A percentile compares a stretch with the other conserved stretches of the same genome.
phyloP scores from a whole-genome alignment of 35 echinoderm and acorn worm genomes.

The Anneissia japonica region DNA sequence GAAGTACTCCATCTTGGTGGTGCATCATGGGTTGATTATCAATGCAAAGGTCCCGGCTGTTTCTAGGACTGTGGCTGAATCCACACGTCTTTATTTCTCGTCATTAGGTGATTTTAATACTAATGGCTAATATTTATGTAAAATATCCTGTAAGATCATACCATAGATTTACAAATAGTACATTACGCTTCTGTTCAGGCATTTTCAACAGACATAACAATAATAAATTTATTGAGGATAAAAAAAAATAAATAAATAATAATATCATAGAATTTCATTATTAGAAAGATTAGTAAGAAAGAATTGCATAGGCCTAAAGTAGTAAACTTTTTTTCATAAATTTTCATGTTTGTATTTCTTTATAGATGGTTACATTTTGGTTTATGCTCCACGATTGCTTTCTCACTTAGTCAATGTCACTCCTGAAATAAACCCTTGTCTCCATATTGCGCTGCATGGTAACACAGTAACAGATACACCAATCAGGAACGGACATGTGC shows the following conservation, averaged over 20 bases:
- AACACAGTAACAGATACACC: background rate
- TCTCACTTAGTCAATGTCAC: constrained; percentile 1
- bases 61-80: background rate
- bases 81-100: background rate
- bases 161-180: no score
- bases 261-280: no score
- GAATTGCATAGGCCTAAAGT: no score
- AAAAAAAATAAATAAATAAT: no score
- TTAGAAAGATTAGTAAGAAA: no score
- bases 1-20: background rate
- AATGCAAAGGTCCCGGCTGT: background rate
- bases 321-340: background rate
- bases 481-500: background rate
- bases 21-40: constrained; percentile 8
- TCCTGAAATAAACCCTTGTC: constrained; percentile 3
- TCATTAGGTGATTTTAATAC: background rate
- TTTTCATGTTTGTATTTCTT: background rate
- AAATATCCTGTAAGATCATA: no score
- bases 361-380: constrained; percentile 7
- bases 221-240: no score
- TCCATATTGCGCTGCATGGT: background rate
- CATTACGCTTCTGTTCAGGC: no score
- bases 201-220: no score
- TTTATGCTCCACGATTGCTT: background rate
- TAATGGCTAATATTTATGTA: background rate